phyloP scores from a whole-genome alignment of 2,797 vertebrate species.

The Arctocebus calabarensis region DNA sequence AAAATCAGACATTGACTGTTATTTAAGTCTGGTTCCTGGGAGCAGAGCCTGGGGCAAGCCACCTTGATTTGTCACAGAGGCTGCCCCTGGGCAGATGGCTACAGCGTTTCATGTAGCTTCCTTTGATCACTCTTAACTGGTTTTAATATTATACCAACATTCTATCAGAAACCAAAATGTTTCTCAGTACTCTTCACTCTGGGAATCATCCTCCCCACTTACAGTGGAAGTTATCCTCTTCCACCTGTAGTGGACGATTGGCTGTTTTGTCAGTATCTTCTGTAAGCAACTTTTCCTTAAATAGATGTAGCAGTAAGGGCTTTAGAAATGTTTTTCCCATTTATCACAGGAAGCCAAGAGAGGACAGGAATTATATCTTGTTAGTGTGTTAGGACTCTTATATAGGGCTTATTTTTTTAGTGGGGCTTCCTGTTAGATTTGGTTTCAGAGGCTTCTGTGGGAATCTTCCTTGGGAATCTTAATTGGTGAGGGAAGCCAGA shows the following conservation, averaged over 20 bases:
- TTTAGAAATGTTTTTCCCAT: not conserved
- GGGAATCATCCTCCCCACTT: not conserved
- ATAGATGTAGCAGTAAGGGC: not conserved
- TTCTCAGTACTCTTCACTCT: constrained; percentile 52
- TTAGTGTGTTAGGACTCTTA: not conserved
- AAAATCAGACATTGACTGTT: not conserved
- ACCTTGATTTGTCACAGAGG: constrained; percentile 41
- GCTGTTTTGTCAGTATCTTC: not conserved
- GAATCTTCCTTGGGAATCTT: constrained; percentile 1
- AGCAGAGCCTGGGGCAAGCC: constrained; percentile 53
- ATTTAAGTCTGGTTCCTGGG: not conserved
- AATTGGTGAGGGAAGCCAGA: not conserved
- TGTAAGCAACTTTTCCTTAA: not conserved
- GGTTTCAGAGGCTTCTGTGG: not conserved
- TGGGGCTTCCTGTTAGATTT: not conserved
- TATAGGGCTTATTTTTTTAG: too few relatives aligned
- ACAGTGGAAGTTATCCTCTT: not conserved
- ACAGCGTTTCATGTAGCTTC: constrained; percentile 32
- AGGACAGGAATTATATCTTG: not conserved
- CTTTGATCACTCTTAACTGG: constrained; percentile 65
- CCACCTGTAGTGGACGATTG: not conserved
- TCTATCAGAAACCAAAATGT: constrained; percentile 60
- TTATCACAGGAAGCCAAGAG: not conserved
- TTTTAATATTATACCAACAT: constrained; percentile 65
- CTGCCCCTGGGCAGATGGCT: not conserved